Conservation (phyloP, 2,888 invertebrate species). For the Rhimphoctona megacephalus region DNA sequence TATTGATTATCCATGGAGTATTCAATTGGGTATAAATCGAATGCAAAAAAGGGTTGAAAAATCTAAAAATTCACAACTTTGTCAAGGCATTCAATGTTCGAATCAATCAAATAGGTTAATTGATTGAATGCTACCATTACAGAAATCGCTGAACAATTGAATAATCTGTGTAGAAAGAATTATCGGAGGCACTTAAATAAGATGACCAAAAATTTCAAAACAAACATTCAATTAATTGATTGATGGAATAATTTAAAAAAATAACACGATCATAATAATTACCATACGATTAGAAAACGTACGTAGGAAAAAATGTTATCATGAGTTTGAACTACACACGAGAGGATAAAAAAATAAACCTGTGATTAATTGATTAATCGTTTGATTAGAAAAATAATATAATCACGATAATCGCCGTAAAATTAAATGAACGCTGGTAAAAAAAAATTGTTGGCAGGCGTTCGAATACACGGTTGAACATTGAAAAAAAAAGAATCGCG, state of each 20-base stretch:
- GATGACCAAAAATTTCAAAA: not conserved
- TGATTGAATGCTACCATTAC: not conserved
- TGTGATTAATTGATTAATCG: not conserved
- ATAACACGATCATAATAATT: not conserved
- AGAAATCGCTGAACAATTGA: not conserved
- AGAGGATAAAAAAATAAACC: not conserved
- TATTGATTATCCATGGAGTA: no score
- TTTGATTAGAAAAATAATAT: not conserved
- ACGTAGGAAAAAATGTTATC: not conserved
- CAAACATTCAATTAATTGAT: not conserved
- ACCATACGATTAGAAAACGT: not conserved
- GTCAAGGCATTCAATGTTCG: not conserved
- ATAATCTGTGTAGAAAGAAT: no score
- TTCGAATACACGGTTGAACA: conserved; percentile 11
- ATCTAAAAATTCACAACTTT: not conserved
- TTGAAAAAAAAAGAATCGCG: conserved; percentile 17
- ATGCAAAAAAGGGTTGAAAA: not conserved
- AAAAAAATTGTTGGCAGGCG: not conserved
- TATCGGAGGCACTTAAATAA: not conserved
- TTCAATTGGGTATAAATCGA: no score
- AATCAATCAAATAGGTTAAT: not conserved
- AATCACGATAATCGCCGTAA: not conserved
- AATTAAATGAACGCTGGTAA: not conserved
- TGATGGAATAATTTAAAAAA: not conserved
- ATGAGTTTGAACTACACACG: not conserved